phyloP scores from a whole-genome alignment of 2,113 vertebrate species.

The Lepisosteus osseus region DNA sequence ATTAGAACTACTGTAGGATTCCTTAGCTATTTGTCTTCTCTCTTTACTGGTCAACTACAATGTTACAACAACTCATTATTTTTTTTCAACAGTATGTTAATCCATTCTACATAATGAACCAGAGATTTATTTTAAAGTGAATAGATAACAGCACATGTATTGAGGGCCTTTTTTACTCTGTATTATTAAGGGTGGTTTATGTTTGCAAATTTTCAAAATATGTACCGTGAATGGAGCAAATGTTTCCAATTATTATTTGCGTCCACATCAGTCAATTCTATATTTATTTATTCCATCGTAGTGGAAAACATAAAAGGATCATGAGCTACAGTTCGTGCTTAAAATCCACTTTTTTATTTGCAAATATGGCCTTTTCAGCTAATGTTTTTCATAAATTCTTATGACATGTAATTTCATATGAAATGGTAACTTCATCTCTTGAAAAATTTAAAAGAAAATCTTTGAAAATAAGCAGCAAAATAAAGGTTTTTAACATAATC shows the following conservation, averaged over 20 bases:
- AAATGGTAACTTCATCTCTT: too few species aligned
- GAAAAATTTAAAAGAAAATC: too few species aligned
- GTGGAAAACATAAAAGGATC: too few species aligned
- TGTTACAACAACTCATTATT: too few species aligned
- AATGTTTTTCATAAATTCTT: too few species aligned
- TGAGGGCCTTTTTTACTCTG: neutral
- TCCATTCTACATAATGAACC: neutral
- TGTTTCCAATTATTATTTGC: neutral
- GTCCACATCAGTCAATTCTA: neutral
- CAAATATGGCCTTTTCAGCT: too few species aligned
- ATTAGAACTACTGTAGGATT: conserved; percentile 5
- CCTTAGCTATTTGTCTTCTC: neutral
- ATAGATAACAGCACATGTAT: neutral
- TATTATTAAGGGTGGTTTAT: neutral
- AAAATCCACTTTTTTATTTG: too few species aligned
- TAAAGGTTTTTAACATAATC: too few species aligned
- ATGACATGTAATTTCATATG: too few species aligned
- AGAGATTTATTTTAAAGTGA: neutral
- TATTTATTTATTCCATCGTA: too few species aligned
- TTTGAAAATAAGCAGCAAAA: too few species aligned
- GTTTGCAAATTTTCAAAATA: neutral
- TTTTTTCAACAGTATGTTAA: neutral
- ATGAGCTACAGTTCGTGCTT: too few species aligned
- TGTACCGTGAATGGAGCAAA: neutral
- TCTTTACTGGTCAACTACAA: neutral